Base-by-base conservation (phyloP, 2,888 invertebrate species). In the Archaeoteleia sp. region DNA sequence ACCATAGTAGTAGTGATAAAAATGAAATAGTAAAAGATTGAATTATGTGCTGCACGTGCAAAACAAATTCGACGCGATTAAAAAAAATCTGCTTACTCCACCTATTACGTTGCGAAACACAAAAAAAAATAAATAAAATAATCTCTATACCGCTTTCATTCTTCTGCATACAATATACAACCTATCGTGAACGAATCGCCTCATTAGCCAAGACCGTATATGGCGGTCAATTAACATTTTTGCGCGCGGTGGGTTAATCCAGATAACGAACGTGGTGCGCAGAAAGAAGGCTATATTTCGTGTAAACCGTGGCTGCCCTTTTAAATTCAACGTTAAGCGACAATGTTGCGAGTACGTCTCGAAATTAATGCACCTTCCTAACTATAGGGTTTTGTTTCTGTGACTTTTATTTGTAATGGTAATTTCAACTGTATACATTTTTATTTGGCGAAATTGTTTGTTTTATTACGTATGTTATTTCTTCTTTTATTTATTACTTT, bases 161-260 rank as follows among this genome's bases (percentile, higher is more conserved):
- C 53, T 61, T 61, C 45, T 46, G 61, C 45, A 61, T 51, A 60
- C 60, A 60, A 60, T 60, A 60, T 51, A 43, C 35, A 37, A 46
- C 45, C 29, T 57, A 61, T 67, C 61, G 69, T 73, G 70, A 70
- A 68, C 73, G 76, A 70, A 77, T 77, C 76, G 76, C 69, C 78
- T 78, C 78, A 76, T 78, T 78, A 78, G 76, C 67, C 71, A 40
- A 30, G 51, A 9, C 78, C 75, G 46, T 78, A 78, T 76, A 78
- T 62, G 76, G 75, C 35, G 70, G 37, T 77, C 76, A 76, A 77
- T 78, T 77, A 78, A 76, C 68, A 78, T 77, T 78, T 78, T 78
- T 77, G 51, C 68, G 58, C 55, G 67, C 69, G 51, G 53, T 72
- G 75, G 73, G 71, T 74, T 72, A 75, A 76, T 75, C 78, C 67